Evolutionary conservation across 1,140 invertebrate genomes (phyloP).

Genomic region (Maniola jurtina): DNA sequence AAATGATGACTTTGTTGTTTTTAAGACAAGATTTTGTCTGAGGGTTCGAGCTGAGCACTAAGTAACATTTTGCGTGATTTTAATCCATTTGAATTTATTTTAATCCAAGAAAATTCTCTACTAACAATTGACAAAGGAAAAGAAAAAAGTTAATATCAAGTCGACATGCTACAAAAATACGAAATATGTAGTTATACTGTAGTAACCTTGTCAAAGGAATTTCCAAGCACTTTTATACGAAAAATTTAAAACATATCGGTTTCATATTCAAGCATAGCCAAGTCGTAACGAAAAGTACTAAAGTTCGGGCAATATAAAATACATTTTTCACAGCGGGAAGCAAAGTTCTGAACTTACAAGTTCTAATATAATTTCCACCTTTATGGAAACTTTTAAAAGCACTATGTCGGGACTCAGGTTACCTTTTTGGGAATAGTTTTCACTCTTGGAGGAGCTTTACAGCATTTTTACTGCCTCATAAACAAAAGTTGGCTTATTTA

Average conservation of each 20-base stretch:
- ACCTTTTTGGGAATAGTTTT: constrained; percentile 19
- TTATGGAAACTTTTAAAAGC: constrained; percentile 11
- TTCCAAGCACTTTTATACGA: background rate
- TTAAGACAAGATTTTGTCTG: background rate
- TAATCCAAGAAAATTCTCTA: no score
- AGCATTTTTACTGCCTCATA: constrained; percentile 19
- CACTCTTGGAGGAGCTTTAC: constrained; percentile 5
- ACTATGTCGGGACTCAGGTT: background rate
- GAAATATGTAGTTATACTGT: no score
- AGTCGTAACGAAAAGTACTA: background rate
- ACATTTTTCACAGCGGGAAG: background rate
- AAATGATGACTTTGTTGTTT: constrained; percentile 1
- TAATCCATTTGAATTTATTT: no score
- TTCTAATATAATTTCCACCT: constrained; percentile 5
- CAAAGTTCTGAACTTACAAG: constrained; percentile 4
- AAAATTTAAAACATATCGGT: background rate
- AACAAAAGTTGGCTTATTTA: constrained; percentile 22
- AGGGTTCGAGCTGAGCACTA: background rate
- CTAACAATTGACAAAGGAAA: no score
- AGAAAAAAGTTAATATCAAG: no score
- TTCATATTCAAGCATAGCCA: background rate
- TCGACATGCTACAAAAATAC: no score
- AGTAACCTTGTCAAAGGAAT: no score
- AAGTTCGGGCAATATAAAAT: background rate
- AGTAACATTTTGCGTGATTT: no score